phyloP scores from a whole-genome alignment of 2,888 invertebrate genomes.

The Pachycephus smyrnensis region DNA sequence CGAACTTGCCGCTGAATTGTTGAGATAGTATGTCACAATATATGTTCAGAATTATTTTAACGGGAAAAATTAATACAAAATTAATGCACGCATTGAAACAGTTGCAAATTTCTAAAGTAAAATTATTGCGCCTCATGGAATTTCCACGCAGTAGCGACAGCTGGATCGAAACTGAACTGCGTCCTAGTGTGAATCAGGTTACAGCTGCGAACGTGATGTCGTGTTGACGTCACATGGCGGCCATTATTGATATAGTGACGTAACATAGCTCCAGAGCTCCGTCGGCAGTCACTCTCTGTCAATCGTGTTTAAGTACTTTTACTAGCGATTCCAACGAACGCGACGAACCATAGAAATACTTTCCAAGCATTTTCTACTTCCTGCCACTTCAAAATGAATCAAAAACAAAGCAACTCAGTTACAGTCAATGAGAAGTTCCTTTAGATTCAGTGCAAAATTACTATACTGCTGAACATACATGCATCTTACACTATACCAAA shows the following conservation, averaged over 20 bases:
- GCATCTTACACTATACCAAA: not conserved
- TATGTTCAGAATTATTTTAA: not conserved
- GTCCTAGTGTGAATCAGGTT: not conserved
- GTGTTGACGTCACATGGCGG: not conserved
- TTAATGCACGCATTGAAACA: not conserved
- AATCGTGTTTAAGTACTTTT: not conserved
- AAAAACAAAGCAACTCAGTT: not conserved
- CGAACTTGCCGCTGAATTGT: not conserved
- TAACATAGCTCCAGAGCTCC: not conserved
- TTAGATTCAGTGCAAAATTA: not conserved
- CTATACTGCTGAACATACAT: not conserved
- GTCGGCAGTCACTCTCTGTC: not conserved
- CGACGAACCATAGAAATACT: not conserved
- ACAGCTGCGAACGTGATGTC: not conserved
- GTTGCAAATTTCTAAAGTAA: not conserved
- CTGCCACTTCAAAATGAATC: not conserved
- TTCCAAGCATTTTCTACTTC: not conserved
- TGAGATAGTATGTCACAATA: not conserved
- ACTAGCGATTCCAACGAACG: not conserved
- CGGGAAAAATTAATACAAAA: not conserved
- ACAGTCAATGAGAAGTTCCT: not conserved
- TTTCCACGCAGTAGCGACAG: too few relatives aligned
- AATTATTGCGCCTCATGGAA: not conserved
- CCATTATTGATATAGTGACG: not conserved
- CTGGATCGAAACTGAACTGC: not conserved